Percentiles rank a stretch among this genome's conserved stretches.
These are phyloP conservation scores for Lithophane leautieri DNA, from an alignment of 2,888 invertebrate species.

Conservation along the genomic window DNA sequence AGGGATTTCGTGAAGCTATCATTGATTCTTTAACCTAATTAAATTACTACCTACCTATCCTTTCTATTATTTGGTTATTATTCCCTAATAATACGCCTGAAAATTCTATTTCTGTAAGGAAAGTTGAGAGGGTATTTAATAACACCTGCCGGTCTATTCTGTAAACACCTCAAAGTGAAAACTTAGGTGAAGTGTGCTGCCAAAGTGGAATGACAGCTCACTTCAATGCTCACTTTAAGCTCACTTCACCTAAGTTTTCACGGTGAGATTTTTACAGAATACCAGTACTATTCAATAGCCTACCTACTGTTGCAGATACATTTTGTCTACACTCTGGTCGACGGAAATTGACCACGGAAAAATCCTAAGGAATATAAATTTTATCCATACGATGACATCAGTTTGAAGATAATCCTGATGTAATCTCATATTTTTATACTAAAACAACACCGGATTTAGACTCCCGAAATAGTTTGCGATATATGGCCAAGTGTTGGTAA, in stretches of 20 bases:
- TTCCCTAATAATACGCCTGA: not conserved
- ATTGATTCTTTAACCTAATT: not conserved
- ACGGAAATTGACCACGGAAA: not conserved
- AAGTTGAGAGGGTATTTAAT: no score
- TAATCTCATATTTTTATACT: conserved; percentile 6
- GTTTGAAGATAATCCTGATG: conserved; percentile 10
- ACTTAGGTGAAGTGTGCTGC: no score
- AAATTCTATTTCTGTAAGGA: not conserved
- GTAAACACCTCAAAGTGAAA: no score
- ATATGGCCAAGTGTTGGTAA: conserved; percentile 54
- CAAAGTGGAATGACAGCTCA: no score
- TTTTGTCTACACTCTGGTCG: not conserved
- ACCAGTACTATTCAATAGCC: no score
- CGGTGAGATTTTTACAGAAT: no score
- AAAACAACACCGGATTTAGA: conserved; percentile 11
- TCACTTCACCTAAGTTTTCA: no score
- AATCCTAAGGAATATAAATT: not conserved
- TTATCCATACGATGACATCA: conserved; percentile 5
- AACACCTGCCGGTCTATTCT: not conserved
- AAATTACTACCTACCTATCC: not conserved
- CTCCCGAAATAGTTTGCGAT: conserved; percentile 45
- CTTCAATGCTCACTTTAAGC: no score
- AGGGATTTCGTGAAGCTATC: not conserved
- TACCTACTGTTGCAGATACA: not conserved
- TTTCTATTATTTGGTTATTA: not conserved